phyloP scores from a whole-genome alignment of 1,140 invertebrate genomes.

The Aphis gossypii region DNA sequence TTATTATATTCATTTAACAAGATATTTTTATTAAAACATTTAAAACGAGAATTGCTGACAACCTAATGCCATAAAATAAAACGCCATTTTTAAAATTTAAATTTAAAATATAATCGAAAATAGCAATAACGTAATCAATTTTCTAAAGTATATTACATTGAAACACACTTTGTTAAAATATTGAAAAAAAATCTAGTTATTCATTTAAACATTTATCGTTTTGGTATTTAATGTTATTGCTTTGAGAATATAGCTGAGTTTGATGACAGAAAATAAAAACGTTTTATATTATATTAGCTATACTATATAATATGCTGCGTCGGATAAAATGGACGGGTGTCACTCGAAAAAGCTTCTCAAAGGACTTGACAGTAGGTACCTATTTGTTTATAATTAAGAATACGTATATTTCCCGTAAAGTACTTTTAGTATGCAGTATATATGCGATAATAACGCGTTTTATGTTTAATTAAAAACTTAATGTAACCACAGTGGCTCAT shows the following conservation, averaged over 20 bases:
- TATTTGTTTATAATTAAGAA: not conserved
- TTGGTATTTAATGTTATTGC: not conserved
- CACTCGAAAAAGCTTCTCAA: not conserved
- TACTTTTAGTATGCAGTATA: not conserved
- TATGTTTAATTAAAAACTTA: conserved; percentile 12
- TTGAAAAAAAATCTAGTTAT: too few relatives aligned
- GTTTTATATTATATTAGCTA: not conserved
- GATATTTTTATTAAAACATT: not conserved
- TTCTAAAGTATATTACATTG: not conserved
- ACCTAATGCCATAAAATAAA: not conserved
- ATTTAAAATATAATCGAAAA: not conserved
- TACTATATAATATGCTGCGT: not conserved
- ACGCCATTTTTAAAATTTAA: not conserved
- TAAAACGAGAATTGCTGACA: not conserved
- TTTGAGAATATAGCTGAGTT: not conserved
- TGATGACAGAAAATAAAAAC: not conserved
- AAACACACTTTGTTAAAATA: not conserved
- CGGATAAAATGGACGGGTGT: not conserved
- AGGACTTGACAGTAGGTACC: not conserved
- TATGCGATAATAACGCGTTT: not conserved
- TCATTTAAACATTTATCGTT: not conserved
- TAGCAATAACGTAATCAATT: not conserved
- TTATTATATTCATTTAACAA: not conserved
- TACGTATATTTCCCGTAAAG: not conserved
- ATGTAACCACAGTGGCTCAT: not conserved